Base-by-base conservation (phyloP, 1,140 invertebrate species). In the Drosophila sproati region DNA sequence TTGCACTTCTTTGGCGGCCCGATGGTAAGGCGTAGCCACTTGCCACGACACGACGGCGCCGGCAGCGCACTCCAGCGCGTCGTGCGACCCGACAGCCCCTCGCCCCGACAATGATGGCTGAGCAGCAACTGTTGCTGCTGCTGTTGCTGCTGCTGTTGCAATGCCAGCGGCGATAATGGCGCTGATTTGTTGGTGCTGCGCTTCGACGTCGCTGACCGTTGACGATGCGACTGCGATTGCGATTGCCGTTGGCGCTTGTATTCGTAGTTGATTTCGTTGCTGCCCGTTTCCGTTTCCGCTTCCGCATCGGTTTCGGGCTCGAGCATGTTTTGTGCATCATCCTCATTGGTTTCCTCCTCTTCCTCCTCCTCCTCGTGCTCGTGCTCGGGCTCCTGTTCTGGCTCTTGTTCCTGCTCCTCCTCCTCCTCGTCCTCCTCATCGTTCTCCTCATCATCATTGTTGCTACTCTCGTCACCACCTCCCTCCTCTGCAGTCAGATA, bases 31-130 rank as follows among this genome's bases (percentile, higher is more conserved):
- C 96, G 94, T n/a, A 96, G 91, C 96, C 96, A 97, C 91, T 97
- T 96, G 39, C 97, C 97, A 78, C 96, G 96, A 92, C 97, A 97
- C 73, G 96, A 96, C 6, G 96, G 95, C 37, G 95, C 95, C 12
- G 96, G 95, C 12, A 97, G 93, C 41, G 96, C 95, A 57, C 95
- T 95, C 95, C 96, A 97, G 41, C 96, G 94, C 12, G 96, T 97
- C 61, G 95, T 94, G 78, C 95, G 94, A 2, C 95, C 95, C 28
- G 95, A 93, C 32, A 96, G 94, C 1, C 96, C 96, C 88, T 97
- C 96, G 3, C 96, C 96, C 51, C 95, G 94, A 93, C 96, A 97
- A 70, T 96, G 94, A 94, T 96, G 97, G 67, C 95, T 95, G 4
- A 59, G n/a, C 31, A 61, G 41, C 56, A 55, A 12, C 34, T 41